Evolutionary conservation across 1,140 invertebrate genomes (phyloP), one percentile per base, ranked within the genome.

Genomic region (Bombus affinis): DNA sequence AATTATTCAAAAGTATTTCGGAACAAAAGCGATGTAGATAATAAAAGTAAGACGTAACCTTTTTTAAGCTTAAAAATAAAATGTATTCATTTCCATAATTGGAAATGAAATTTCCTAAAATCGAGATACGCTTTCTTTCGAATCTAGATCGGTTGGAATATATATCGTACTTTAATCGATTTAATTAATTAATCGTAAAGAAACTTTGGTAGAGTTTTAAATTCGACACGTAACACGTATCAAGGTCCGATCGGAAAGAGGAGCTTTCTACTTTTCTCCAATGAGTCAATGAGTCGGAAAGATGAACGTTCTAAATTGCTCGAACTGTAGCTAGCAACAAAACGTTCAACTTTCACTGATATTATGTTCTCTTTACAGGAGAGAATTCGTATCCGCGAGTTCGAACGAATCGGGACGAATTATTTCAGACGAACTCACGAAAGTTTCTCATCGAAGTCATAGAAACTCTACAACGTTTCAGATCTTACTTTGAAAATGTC

Each of bases 291-390:
- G 74, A 83, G 62, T 78, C 82, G 59, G 74, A 78, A 83, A 70
- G 82, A 66, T 70, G 82, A 83, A 78, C 82, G 82, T 77, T 70
- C 74, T 68, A 78, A 83, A 83, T 83, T 47, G 47, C 37, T 9
- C 81, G 10, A 25, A n/a, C 15, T 12, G 47, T 10, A 28, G 37
- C 74, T 28, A 42, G 28, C 13, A 42, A 32, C n/a, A 53, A 75
- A 83, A 39, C 68, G 70, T 72, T 81, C 68, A 73, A 81, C 82
- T 83, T 77, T 83, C 82, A 78, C 82, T 68, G 74, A 78, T 71
- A 77, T 68, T 37, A 83, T 62, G 81, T 35, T n/a, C 80, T 47
- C 70, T 44, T 82, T 65, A 65, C n/a, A 35, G 10, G 28, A 35
- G 53, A 71, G 65, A 74, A 74, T 65, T 74, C 25, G 39, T 35